phyloP scores from a whole-genome alignment of 2,888 invertebrate genomes.

The Trichacis sp. region DNA sequence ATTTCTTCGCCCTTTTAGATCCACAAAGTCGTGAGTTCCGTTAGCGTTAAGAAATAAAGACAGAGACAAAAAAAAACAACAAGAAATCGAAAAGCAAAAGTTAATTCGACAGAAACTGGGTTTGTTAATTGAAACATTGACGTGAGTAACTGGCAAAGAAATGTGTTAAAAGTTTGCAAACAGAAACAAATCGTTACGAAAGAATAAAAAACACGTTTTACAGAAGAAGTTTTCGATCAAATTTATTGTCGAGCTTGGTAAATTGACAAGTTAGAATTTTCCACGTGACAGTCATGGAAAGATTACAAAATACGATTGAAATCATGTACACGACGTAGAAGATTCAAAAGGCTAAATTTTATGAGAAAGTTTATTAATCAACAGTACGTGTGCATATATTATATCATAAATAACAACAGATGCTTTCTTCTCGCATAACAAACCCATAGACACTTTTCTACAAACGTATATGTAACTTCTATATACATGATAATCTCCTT shows the following conservation, averaged over 20 bases:
- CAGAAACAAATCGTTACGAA: background rate
- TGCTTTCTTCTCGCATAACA: constrained; percentile 64
- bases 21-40: constrained; percentile 13
- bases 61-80: constrained; percentile 12
- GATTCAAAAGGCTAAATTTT: constrained; percentile 64
- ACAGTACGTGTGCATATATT: constrained; percentile 55
- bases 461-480: constrained; percentile 52
- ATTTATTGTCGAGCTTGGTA: constrained; percentile 3
- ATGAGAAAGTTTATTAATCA: constrained; percentile 68
- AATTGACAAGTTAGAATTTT: constrained; percentile 17
- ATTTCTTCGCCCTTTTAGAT: constrained; percentile 21
- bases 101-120: constrained; percentile 38
- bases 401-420: constrained; percentile 60
- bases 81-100: constrained; percentile 23
- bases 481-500: constrained; percentile 57
- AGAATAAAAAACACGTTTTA: constrained; percentile 5
- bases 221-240: background rate
- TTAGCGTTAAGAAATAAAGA: constrained; percentile 9
- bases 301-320: constrained; percentile 28
- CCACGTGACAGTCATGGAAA: constrained; percentile 16
- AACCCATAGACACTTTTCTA: constrained; percentile 64
- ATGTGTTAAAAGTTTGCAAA: background rate
- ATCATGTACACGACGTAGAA: constrained; percentile 46
- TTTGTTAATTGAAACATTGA: constrained; percentile 56
- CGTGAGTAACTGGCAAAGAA: constrained; percentile 24